phyloP scores from a whole-genome alignment of 2,113 vertebrate species.

The Tetrao urogallus region DNA sequence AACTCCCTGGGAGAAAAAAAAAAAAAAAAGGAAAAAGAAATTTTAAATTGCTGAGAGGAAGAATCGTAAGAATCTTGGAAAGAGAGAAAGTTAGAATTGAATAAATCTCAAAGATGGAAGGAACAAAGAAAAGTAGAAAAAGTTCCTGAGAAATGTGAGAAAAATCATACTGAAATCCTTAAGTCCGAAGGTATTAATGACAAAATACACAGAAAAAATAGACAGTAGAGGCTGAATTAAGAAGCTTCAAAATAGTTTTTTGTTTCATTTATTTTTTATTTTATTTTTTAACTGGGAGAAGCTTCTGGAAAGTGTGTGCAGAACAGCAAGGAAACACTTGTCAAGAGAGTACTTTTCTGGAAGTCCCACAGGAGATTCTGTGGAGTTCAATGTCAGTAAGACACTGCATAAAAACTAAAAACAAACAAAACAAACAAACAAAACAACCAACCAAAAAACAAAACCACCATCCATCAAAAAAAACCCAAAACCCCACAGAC shows the following conservation, averaged over 20 bases:
- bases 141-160: neutral
- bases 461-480: too few species aligned
- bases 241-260: neutral
- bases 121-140: neutral
- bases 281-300: neutral
- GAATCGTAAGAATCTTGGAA: neutral
- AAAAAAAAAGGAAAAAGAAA: neutral
- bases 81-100: neutral
- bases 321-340: neutral
- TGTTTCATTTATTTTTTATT: conserved; percentile 14
- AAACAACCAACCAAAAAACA: too few species aligned
- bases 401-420: neutral
- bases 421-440: too few species aligned
- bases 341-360: neutral
- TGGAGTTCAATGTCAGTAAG: neutral
- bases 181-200: neutral
- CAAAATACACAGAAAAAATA: neutral
- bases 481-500: neutral
- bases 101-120: neutral
- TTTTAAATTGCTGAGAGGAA: neutral
- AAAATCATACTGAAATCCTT: neutral
- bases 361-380: neutral
- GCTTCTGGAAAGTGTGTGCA: neutral
- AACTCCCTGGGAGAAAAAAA: neutral
- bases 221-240: neutral